Evolutionary conservation across 2,113 vertebrate species (phyloP).

Genomic region (Oryzias woworae): DNA sequence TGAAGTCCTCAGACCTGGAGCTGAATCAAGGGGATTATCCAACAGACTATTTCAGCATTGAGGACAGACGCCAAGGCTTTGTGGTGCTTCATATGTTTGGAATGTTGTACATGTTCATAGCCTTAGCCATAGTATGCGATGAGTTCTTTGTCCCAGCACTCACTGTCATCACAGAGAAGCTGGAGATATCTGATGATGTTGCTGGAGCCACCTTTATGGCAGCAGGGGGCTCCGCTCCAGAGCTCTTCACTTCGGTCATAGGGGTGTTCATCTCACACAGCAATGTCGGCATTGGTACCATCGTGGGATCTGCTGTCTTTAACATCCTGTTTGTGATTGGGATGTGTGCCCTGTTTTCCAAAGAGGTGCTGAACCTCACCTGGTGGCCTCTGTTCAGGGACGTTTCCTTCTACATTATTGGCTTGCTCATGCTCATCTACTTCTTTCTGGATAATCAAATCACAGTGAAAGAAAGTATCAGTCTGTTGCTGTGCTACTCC

Average conservation of each 20-base stretch:
- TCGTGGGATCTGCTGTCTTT: slow-evolving; percentile 96
- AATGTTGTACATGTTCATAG: slow-evolving; percentile 99
- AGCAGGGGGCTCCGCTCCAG: slow-evolving; percentile 94
- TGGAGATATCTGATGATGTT: slow-evolving; percentile 95
- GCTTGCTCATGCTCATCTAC: slow-evolving; percentile 92
- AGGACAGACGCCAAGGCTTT: slow-evolving; percentile 86
- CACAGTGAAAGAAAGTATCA: slow-evolving; percentile 84
- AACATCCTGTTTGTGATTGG: slow-evolving; percentile 98
- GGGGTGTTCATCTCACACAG: slow-evolving; percentile 96
- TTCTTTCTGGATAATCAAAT: slow-evolving; percentile 98
- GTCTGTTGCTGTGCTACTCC: slow-evolving; percentile 84
- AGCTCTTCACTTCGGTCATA: slow-evolving; percentile 97
- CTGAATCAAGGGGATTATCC: slow-evolving; percentile 90
- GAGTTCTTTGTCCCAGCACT: slow-evolving; percentile 97
- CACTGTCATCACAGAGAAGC: slow-evolving; percentile 95
- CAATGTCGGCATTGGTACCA: slow-evolving; percentile 96
- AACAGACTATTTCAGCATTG: slow-evolving; percentile 85
- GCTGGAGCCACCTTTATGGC: slow-evolving; percentile 99
- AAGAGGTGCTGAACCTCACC: slow-evolving; percentile 92
- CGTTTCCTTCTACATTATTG: slow-evolving; percentile 94
- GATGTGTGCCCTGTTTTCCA: slow-evolving; percentile 98
- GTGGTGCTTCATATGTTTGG: slow-evolving; percentile 89
- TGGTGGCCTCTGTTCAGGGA: slow-evolving; percentile 99
- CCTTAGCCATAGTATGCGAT: slow-evolving; percentile 96
- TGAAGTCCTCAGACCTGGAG: slow-evolving; percentile 53